These are phyloP conservation scores for Plecotus auritus DNA, from an alignment of 2,113 vertebrate species.

Conservation along the genomic window DNA sequence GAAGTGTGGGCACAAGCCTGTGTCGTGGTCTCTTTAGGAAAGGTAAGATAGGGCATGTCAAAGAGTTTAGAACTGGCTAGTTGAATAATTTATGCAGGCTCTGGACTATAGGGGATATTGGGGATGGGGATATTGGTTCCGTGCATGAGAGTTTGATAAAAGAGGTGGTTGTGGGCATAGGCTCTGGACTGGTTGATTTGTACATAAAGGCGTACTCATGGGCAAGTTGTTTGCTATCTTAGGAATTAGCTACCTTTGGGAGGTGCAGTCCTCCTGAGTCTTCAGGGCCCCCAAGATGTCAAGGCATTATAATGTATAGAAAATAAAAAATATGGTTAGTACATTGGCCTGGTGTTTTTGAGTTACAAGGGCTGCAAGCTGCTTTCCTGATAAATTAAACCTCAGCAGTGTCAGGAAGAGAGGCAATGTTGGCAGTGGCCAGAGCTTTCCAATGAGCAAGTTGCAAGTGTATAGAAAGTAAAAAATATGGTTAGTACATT, in stretches of 20 bases:
- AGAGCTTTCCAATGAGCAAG: background rate
- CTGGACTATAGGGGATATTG: background rate
- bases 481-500: background rate
- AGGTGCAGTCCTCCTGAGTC: background rate
- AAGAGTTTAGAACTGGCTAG: background rate
- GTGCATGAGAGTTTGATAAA: background rate
- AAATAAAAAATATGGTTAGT: background rate
- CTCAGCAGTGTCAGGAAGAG: background rate
- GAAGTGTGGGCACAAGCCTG: background rate
- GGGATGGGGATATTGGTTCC: too few species aligned
- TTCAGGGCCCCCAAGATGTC: background rate
- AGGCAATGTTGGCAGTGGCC: too few species aligned
- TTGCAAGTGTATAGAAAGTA: background rate
- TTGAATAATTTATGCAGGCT: background rate
- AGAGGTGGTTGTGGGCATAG: background rate
- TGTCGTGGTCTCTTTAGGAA: background rate
- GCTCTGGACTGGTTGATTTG: background rate
- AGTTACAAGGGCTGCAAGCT: background rate
- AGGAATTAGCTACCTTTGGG: background rate
- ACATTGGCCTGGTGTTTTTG: background rate
- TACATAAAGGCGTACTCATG: background rate
- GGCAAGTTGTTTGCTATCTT: background rate
- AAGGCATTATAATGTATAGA: background rate
- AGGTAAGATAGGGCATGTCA: background rate
- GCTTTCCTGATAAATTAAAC: background rate